A percentile compares a stretch with the other conserved stretches of the same genome.
phyloP scores from a whole-genome alignment of 2,797 vertebrate species.

The Limosa lapponica region DNA sequence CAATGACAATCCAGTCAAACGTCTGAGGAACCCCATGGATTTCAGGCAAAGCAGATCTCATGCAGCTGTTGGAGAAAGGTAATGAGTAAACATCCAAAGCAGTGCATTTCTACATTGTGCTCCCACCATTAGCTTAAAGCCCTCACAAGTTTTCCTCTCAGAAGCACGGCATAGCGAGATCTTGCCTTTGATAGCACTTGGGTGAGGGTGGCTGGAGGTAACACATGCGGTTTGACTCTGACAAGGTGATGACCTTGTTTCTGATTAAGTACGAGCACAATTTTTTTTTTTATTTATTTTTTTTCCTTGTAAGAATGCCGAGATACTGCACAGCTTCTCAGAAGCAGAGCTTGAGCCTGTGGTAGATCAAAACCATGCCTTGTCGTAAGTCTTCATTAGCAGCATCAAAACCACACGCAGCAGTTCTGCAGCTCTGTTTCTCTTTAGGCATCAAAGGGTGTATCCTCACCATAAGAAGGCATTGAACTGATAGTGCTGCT shows the following conservation, averaged over 20 bases:
- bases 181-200: background rate
- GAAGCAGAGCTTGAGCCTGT: conserved; percentile 40
- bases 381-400: conserved; percentile 60
- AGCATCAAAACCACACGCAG: conserved; percentile 20
- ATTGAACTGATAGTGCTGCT: background rate
- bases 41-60: background rate
- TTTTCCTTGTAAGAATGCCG: background rate
- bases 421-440: conserved; percentile 53
- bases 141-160: background rate
- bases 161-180: background rate
- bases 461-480: background rate
- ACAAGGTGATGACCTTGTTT: background rate
- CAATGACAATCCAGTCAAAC: background rate
- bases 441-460: conserved; percentile 71
- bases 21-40: background rate
- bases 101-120: background rate
- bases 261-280: conserved; percentile 26
- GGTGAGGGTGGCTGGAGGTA: background rate
- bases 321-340: conserved; percentile 24
- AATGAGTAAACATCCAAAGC: background rate
- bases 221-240: conserved; percentile 10
- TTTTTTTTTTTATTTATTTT: conserved; percentile 25
- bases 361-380: conserved; percentile 60
- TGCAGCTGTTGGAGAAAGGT: background rate
- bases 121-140: background rate